A percentile compares a stretch with the other conserved stretches of the same genome.
Conservation (phyloP, 2,113 vertebrate species). For the Machaerirhynchus nigripectus region DNA sequence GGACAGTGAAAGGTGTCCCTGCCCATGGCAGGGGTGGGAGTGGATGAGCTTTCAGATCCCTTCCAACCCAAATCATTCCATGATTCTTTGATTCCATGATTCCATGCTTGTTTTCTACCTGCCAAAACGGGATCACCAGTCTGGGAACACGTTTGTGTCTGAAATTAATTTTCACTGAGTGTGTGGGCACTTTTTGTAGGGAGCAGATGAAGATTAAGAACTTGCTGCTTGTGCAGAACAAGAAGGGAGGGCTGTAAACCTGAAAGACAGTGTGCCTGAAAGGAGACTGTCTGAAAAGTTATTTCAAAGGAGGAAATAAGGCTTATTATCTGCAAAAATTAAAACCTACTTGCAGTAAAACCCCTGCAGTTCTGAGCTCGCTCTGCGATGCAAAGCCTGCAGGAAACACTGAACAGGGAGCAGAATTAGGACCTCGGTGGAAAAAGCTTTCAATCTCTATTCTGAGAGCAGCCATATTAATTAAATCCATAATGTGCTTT, state of each 20-base stretch:
- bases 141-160: not conserved
- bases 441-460: not conserved
- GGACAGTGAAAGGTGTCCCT: not conserved
- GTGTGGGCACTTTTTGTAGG: not conserved
- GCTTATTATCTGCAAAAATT: not conserved
- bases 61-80: not conserved
- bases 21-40: accelerated
- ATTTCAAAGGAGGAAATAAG: not conserved
- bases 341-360: not conserved
- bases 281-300: not conserved
- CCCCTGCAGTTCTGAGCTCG: not conserved
- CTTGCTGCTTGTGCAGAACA: not conserved
- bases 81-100: not conserved
- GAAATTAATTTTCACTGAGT: not conserved
- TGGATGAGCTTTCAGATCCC: accelerated
- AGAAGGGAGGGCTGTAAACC: not conserved
- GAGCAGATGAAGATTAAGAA: not conserved
- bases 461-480: not conserved
- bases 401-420: not conserved
- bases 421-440: not conserved
- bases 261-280: not conserved
- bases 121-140: not conserved
- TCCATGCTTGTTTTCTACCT: not conserved
- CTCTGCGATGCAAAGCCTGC: not conserved
- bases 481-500: not conserved